A percentile compares a stretch with the other conserved stretches of the same genome.
phyloP scores from a whole-genome alignment of 2,797 vertebrate genomes.

The Adrianichthys oophorus region DNA sequence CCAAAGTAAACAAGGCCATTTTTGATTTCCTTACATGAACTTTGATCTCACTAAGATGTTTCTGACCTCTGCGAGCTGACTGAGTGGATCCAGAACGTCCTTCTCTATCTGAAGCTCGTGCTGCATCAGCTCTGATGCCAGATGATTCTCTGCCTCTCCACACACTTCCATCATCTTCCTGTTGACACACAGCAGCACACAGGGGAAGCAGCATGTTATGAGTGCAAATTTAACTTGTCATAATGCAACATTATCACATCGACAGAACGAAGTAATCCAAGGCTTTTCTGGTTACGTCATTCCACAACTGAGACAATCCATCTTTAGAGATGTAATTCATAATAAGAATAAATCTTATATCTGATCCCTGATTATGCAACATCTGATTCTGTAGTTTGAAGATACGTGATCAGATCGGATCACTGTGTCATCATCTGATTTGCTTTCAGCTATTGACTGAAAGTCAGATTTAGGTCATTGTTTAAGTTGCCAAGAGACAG shows the following conservation, averaged over 20 bases:
- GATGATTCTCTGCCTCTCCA: constrained; percentile 91
- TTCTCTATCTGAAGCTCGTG: constrained; percentile 94
- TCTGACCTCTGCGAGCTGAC: constrained; percentile 89
- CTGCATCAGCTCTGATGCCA: constrained; percentile 91
- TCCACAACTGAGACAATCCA: too few relatives aligned
- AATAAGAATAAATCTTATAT: too few relatives aligned
- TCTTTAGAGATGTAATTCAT: too few relatives aligned
- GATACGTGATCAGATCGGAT: background rate
- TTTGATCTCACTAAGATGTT: background rate
- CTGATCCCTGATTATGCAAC: too few relatives aligned
- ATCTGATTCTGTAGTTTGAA: too few relatives aligned
- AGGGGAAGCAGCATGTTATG: background rate
- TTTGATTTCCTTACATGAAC: background rate
- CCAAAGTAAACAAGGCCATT: background rate
- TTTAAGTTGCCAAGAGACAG: constrained; percentile 9
- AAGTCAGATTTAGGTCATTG: constrained; percentile 27
- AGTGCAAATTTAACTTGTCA: background rate
- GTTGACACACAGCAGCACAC: constrained; percentile 19
- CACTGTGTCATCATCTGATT: constrained; percentile 8
- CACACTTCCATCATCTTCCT: constrained; percentile 98
- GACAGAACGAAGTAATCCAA: background rate
- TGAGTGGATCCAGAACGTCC: constrained; percentile 91
- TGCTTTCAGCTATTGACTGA: constrained; percentile 16
- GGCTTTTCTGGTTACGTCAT: constrained; percentile 1
- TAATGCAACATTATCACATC: constrained; percentile 5